A percentile compares a stretch with the other conserved stretches of the same genome.
Evolutionary conservation across 2,797 vertebrate species (phyloP).

Genomic region (Coluber constrictor): DNA sequence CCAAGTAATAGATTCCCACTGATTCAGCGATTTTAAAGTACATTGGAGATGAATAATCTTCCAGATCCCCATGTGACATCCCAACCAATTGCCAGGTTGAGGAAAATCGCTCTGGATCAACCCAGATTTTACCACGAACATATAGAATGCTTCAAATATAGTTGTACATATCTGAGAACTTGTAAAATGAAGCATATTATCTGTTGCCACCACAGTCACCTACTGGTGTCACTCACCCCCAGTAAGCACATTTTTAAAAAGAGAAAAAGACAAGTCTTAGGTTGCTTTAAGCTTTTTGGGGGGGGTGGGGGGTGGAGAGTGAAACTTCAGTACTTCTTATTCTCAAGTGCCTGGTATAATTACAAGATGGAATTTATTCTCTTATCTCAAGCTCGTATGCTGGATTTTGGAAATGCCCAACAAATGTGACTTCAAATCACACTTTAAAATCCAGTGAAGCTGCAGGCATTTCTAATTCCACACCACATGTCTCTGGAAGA

Average conservation of each 20-base stretch:
- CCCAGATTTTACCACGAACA: background rate
- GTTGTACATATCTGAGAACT: slow-evolving; percentile 5
- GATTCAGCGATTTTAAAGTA: background rate
- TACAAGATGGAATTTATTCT: background rate
- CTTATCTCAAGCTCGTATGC: background rate
- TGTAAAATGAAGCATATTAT: background rate
- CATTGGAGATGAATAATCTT: background rate
- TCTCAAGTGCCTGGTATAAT: background rate
- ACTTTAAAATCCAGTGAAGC: background rate
- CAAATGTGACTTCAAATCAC: background rate
- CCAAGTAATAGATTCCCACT: background rate
- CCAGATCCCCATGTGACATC: background rate
- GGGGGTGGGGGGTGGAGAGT: background rate
- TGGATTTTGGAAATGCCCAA: background rate
- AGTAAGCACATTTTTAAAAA: background rate
- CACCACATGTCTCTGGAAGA: background rate
- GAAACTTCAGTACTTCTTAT: background rate
- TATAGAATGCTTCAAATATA: slow-evolving; percentile 35
- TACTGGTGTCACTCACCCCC: background rate
- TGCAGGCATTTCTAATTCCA: background rate
- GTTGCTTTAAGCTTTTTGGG: background rate
- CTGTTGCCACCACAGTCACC: background rate
- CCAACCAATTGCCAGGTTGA: background rate
- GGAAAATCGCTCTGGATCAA: slow-evolving; percentile 6
- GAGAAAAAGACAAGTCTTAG: background rate